Conservation (phyloP, 1,140 invertebrate genomes). For the Carcinoscorpius rotundicauda region DNA sequence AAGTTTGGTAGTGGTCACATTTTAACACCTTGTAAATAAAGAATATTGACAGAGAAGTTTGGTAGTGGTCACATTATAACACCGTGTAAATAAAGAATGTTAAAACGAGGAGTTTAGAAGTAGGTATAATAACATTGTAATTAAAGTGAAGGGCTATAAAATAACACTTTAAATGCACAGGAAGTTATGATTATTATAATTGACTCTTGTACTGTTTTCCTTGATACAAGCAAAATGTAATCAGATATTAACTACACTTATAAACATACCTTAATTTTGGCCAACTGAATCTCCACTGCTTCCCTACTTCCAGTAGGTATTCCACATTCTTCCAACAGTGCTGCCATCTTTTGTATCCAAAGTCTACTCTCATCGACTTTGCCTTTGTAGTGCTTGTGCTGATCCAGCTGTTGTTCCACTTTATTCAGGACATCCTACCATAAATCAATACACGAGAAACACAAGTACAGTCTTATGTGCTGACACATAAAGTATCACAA, state of each 20-base stretch:
- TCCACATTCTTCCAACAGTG: conserved; percentile 55
- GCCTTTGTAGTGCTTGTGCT: conserved; percentile 70
- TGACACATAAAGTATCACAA: too few species aligned
- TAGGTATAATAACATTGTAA: too few species aligned
- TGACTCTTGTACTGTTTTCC: neutral
- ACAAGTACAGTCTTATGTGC: too few species aligned
- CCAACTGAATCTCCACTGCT: conserved; percentile 63
- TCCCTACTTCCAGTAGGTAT: conserved; percentile 55
- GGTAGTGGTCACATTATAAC: too few species aligned
- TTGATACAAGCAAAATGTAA: neutral
- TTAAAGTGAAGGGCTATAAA: too few species aligned
- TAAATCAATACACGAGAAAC: neutral
- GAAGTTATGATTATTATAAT: neutral
- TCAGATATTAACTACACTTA: neutral
- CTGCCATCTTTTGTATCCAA: conserved; percentile 80
- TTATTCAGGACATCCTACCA: conserved; percentile 71
- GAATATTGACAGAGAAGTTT: too few species aligned
- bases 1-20: too few species aligned
- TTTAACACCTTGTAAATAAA: too few species aligned
- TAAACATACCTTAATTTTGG: conserved; percentile 42
- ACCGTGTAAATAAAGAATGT: too few species aligned
- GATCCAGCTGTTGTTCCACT: conserved; percentile 75
- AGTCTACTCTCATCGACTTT: conserved; percentile 62
- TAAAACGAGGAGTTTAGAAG: too few species aligned
- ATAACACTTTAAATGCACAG: too few species aligned